Base-by-base conservation (phyloP, 2,797 vertebrate genomes). In the Catostomus latipinnis region DNA sequence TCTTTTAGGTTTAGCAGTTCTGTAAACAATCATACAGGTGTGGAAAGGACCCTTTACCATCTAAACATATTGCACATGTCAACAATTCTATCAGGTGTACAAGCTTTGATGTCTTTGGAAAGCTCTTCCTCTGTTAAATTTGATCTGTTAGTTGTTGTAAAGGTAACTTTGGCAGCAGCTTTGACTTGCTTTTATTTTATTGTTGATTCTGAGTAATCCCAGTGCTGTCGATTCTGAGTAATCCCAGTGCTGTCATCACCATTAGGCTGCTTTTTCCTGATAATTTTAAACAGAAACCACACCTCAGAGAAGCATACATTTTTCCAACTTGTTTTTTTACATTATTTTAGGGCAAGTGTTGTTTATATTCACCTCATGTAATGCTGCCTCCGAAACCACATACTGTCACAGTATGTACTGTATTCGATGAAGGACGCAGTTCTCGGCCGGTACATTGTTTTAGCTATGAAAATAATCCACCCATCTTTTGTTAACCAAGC, bases 11-110 rank as follows among this genome's bases (percentile, higher is more conserved):
- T 71, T 74, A 0, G 6, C 49, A 53, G 80, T 80, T 85, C 56
- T 82, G 67, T 69, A 85, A 87, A 86, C 77, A 83, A 46, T 86
- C 78, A 81, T 82, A 78, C 80, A 86, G 82, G 82, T 84, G 80
- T 75, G 76, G 71, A 65, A 65, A 62, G 69, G 71, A 84, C 65
- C 80, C 76, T 75, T 80, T 49, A 49, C 72, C 76, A 73, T 74
- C 56, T 56, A 75, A 63, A 72, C 56, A 78, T 43, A 56, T 71
- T 62, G 60, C 49, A 50, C 14, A 82, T 61, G 78, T 85, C 79
- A 83, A 82, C 63, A 52, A 49, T 72, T 83, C 75, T 48, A 80
- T 61, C 68, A 68, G 67, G 34, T 71, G 48, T 62, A 53, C 57
- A 10, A 43, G 49, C 76, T 62, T 71, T 78, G 67, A 78, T 78